These are phyloP conservation scores for Siniperca scherzeri DNA, from an alignment of 2,797 vertebrate species.

Conservation along the genomic window DNA sequence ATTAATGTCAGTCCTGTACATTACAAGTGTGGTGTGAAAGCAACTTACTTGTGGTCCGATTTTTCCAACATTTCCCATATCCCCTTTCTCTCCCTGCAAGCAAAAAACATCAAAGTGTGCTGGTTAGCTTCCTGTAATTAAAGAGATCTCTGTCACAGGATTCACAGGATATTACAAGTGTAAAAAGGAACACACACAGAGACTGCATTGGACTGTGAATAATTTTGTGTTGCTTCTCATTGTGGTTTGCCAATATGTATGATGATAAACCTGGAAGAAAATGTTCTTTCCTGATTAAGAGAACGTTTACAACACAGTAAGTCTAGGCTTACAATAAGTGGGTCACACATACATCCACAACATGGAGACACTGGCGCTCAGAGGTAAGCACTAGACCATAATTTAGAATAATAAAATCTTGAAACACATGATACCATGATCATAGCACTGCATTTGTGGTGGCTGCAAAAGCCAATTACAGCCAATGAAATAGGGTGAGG, in stretches of 20 bases:
- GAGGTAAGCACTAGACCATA: slow-evolving; percentile 12
- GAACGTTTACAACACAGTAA: slow-evolving; percentile 57
- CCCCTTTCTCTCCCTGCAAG: slow-evolving; percentile 94
- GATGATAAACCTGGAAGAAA: slow-evolving; percentile 56
- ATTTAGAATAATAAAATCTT: slow-evolving; percentile 23
- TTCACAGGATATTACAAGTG: slow-evolving; percentile 45
- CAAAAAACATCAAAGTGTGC: slow-evolving; percentile 65
- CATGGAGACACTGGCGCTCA: slow-evolving; percentile 24
- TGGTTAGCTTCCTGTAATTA: slow-evolving; percentile 67
- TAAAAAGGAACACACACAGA: slow-evolving; percentile 46
- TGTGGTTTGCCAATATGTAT: slow-evolving; percentile 50
- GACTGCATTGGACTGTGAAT: slow-evolving; percentile 25
- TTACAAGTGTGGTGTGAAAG: slow-evolving; percentile 27
- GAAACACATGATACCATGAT: slow-evolving; percentile 19
- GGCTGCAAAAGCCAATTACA: slow-evolving; percentile 29
- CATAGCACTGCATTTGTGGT: slow-evolving; percentile 26
- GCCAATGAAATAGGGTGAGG: slow-evolving; percentile 28
- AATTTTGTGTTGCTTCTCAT: slow-evolving; percentile 33
- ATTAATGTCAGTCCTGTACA: slow-evolving; percentile 16
- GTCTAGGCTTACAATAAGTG: slow-evolving; percentile 19
- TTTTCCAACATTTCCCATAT: slow-evolving; percentile 92
- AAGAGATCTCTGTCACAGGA: slow-evolving; percentile 28
- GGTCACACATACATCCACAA: slow-evolving; percentile 19
- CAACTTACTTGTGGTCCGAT: slow-evolving; percentile 91
- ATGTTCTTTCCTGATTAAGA: slow-evolving; percentile 60